Conservation (phyloP, 1,140 invertebrate species). For the Orussus abietinus region DNA sequence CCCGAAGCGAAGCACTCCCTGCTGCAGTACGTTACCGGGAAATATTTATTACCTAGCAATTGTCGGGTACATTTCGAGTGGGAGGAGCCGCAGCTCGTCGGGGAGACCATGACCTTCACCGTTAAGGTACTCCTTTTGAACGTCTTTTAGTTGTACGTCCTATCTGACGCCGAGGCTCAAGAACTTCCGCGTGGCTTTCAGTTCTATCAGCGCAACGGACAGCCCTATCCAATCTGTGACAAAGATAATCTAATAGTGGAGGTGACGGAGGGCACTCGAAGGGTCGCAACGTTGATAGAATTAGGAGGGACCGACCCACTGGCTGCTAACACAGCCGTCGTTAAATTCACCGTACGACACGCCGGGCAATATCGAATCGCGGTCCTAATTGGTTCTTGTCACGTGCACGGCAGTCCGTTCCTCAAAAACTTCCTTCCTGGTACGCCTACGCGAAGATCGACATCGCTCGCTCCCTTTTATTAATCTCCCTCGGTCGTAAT, state of each 20-base stretch:
- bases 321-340: conserved; percentile 77
- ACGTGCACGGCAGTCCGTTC: conserved; percentile 67
- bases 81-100: conserved; percentile 82
- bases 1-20: conserved; percentile 84
- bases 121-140: conserved; percentile 58
- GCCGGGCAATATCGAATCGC: conserved; percentile 85
- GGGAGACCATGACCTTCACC: conserved; percentile 84
- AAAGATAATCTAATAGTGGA: conserved; percentile 83
- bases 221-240: conserved; percentile 89
- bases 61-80: conserved; percentile 82
- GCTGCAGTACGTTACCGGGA: conserved; percentile 86
- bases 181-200: conserved; percentile 45
- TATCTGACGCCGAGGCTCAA: too few relatives aligned
- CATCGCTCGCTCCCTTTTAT: conserved; percentile 9
- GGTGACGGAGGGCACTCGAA: conserved; percentile 77
- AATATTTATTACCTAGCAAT: conserved; percentile 82
- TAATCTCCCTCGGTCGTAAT: conserved; percentile 4
- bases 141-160: conserved; percentile 2
- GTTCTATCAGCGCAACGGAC: conserved; percentile 88
- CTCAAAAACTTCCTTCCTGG: conserved; percentile 64
- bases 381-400: conserved; percentile 71
- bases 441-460: conserved; percentile 31
- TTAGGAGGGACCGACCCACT: conserved; percentile 77
- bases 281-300: conserved; percentile 80
- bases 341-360: conserved; percentile 87